These are phyloP conservation scores for Lutjanus campechanus DNA, from an alignment of 2,797 vertebrate genomes.

Conservation along the genomic window DNA sequence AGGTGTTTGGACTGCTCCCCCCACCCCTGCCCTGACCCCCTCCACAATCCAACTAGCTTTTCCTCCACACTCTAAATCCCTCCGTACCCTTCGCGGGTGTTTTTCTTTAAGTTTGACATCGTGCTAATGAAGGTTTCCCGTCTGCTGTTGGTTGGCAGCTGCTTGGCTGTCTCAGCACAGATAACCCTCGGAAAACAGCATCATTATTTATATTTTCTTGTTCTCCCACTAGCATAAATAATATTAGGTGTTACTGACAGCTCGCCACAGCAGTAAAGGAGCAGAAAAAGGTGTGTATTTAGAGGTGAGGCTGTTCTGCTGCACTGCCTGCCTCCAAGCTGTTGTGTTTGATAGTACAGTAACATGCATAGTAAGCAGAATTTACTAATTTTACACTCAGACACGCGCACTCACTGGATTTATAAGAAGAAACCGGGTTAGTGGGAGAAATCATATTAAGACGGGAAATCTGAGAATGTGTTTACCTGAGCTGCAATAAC, in stretches of 20 bases:
- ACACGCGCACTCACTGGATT: conserved; percentile 14
- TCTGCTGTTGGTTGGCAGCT: conserved; percentile 60
- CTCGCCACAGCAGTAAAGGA: conserved; percentile 38
- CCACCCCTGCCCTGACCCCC: conserved; percentile 18
- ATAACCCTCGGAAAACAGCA: conserved; percentile 57
- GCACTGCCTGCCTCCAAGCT: conserved; percentile 48
- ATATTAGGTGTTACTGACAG: conserved; percentile 62
- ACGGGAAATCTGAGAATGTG: neutral
- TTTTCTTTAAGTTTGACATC: conserved; percentile 57
- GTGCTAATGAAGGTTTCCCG: conserved; percentile 70
- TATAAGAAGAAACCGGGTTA: conserved; percentile 37
- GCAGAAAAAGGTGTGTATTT: conserved; percentile 40
- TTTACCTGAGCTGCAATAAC: conserved; percentile 7
- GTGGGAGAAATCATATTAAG: conserved; percentile 14
- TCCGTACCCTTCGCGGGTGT: conserved; percentile 24
- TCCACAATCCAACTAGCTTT: conserved; percentile 54
- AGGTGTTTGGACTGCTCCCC: conserved; percentile 51
- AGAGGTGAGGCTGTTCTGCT: neutral
- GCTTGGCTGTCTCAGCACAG: conserved; percentile 58
- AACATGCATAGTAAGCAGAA: conserved; percentile 60
- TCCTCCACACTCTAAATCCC: conserved; percentile 43
- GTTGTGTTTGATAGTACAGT: conserved; percentile 56
- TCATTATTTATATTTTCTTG: conserved; percentile 64
- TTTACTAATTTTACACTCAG: conserved; percentile 21
- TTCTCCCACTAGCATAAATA: conserved; percentile 54